These are phyloP conservation scores for Didymodactylos carnosus DNA, from an alignment of 2,888 invertebrate genomes.

Conservation along the genomic window DNA sequence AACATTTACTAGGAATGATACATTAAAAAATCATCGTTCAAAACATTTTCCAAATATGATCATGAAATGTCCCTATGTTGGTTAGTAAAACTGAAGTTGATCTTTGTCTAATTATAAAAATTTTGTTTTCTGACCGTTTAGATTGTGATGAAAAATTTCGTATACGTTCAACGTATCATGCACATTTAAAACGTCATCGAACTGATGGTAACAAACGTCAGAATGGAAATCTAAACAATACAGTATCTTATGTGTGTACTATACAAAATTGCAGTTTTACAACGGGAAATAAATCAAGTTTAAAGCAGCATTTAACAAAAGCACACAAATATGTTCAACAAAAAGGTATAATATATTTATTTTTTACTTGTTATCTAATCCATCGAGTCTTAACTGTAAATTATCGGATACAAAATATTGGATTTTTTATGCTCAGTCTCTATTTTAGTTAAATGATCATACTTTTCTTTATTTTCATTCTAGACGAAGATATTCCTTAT, in stretches of 20 bases:
- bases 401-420: no score
- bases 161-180: background rate
- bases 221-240: background rate
- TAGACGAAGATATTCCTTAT: background rate
- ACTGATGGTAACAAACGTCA: no score
- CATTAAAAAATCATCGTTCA: background rate
- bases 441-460: no score
- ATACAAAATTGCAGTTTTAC: background rate
- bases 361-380: no score
- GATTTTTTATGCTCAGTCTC: no score
- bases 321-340: background rate
- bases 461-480: no score
- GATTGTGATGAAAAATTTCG: background rate
- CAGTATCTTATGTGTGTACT: background rate
- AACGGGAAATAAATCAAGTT: background rate
- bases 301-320: background rate
- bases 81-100: background rate
- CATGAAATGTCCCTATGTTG: background rate
- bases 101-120: background rate
- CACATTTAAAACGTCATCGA: background rate
- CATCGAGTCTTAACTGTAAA: no score
- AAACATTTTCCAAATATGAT: background rate
- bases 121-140: background rate
- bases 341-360: background rate
- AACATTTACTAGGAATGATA: background rate